Percentiles rank a stretch among this genome's conserved stretches.
These are phyloP conservation scores for Thaleichthys pacificus DNA, from an alignment of 2,797 vertebrate genomes.

Conservation along the genomic window DNA sequence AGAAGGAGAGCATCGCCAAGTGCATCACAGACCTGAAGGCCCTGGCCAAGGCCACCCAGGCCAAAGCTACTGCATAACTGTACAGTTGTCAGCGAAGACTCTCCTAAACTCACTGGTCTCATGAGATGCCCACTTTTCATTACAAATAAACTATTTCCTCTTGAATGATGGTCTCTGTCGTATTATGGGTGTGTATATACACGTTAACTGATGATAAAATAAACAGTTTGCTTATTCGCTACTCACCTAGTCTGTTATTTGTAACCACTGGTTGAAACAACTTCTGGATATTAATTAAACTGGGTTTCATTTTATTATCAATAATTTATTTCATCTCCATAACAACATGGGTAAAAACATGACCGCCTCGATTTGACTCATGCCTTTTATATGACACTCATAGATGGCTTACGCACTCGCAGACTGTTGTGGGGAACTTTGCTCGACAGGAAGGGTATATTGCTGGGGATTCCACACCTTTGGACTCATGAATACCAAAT, in stretches of 20 bases:
- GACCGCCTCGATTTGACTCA: too few relatives aligned
- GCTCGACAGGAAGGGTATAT: conserved; percentile 20
- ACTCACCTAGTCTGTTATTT: conserved; percentile 15
- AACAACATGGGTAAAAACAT: too few relatives aligned
- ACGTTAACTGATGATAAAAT: conserved; percentile 69
- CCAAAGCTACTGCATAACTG: conserved; percentile 63
- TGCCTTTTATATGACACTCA: too few relatives aligned
- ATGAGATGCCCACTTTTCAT: conserved; percentile 61
- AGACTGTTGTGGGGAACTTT: conserved; percentile 36
- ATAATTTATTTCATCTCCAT: not conserved
- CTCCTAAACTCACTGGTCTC: conserved; percentile 36
- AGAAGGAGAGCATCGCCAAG: conserved; percentile 93
- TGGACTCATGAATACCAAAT: conserved; percentile 57
- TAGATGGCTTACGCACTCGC: not conserved
- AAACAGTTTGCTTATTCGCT: conserved; percentile 73
- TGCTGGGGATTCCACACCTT: conserved; percentile 55
- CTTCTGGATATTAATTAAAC: not conserved
- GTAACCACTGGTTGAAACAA: not conserved
- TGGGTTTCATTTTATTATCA: not conserved
- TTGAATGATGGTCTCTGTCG: conserved; percentile 64
- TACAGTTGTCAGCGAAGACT: conserved; percentile 42
- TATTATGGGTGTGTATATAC: conserved; percentile 74
- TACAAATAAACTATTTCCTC: conserved; percentile 69
- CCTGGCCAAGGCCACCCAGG: conserved; percentile 79
- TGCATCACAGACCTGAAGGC: conserved; percentile 90